Base-by-base conservation (phyloP, 2,113 vertebrate genomes). In the Pagrus major region DNA sequence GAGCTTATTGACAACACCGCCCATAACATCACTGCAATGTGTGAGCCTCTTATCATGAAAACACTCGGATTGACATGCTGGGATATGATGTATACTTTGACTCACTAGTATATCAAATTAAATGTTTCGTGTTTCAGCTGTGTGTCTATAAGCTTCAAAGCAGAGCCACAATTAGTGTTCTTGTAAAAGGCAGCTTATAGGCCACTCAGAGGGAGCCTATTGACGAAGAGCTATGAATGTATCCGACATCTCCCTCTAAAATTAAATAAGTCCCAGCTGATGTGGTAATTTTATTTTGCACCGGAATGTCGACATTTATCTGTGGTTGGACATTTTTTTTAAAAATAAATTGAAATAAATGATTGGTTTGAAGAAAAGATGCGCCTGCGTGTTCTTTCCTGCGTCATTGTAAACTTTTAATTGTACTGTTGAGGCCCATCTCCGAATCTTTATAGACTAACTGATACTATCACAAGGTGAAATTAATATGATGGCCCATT, bases 361-460 rank as follows among this genome's bases (percentile, higher is more conserved):
- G 55, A 86, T 69, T 78, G 69, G 69, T 85, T 89, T 87, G 71
- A 63, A 86, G 69, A 86, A 79, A 87, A 84, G 61, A 83, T 83
- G 81, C 71, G 63, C 55, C 70, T 86, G 88, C 37, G 71, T 89
- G 87, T 86, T 90, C 78, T 87, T 90, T 87, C 74, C 84, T 90
- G 89, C 89, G 90, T 95, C 92, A 93, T 92, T 94, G 91, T 94
- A 93, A 94, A 90, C 93, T 96, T 96, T 96, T 96, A 96, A 97
- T 96, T 96, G 95, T 95, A 91, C 93, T 96, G 93, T 94, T 90
- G 92, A 91, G 91, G 92, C 59, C 85, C 84, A 83, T 92, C 68
- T 86, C 46, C 7, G 61, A 88, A 87, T 89, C 87, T 96, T 96
- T 96, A 96, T 96, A 92, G 95, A 94, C 89, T 91, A 91, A 88